A percentile compares a stretch with the other conserved stretches of the same genome.
phyloP scores from a whole-genome alignment of 35 echinoderm and acorn worm species.

The Holothuria glaberrima region DNA sequence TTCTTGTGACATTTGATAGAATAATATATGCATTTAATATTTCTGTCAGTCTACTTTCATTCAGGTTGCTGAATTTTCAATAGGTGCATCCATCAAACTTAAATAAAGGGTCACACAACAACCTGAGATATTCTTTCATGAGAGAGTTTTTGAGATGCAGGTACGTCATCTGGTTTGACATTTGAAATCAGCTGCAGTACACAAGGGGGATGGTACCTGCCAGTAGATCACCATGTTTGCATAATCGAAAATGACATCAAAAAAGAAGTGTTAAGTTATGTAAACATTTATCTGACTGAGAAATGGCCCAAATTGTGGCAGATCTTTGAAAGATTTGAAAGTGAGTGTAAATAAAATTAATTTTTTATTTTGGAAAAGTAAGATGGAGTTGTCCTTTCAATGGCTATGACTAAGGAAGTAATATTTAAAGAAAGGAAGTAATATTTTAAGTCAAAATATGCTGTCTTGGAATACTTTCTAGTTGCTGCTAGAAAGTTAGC shows the following conservation, averaged over 20 bases:
- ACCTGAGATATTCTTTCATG: slow-evolving; percentile 43
- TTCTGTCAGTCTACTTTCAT: slow-evolving; percentile 44
- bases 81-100: slow-evolving; percentile 37
- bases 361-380: too few species aligned
- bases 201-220: slow-evolving; percentile 44
- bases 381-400: too few species aligned
- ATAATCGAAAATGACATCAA: slow-evolving; percentile 59
- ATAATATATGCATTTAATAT: slow-evolving; percentile 54
- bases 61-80: slow-evolving; percentile 47
- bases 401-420: too few species aligned
- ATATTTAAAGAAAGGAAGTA: too few species aligned
- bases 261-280: slow-evolving; percentile 43
- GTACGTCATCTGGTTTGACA: slow-evolving; percentile 38
- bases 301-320: too few species aligned
- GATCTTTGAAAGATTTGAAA: too few species aligned
- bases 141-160: slow-evolving; percentile 23
- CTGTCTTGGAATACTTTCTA: too few species aligned
- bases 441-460: too few species aligned
- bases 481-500: too few species aligned
- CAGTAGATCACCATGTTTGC: slow-evolving; percentile 26
- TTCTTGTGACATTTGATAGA: slow-evolving; percentile 17
- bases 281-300: slow-evolving; percentile 38
- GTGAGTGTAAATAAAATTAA: too few species aligned
- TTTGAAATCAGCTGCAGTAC: slow-evolving; percentile 32
- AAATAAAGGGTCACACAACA: slow-evolving; percentile 12